Evolutionary conservation across 1,140 invertebrate species (phyloP).

Genomic region (Adelges cooleyi): DNA sequence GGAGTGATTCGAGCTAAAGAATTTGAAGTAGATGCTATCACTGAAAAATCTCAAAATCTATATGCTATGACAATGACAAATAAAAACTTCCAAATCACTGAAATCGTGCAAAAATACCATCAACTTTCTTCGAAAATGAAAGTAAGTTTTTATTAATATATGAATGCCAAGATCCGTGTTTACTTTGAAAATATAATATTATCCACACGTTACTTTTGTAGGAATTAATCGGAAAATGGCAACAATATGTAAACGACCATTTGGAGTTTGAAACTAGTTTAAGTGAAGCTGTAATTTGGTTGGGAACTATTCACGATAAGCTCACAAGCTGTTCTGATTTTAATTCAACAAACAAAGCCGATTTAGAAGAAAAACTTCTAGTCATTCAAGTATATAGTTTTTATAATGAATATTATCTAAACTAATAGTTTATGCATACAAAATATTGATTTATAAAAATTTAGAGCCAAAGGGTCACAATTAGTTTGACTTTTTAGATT

Average conservation of each 20-base stretch:
- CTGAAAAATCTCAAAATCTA: slow-evolving; percentile 75
- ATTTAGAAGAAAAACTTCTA: slow-evolving; percentile 71
- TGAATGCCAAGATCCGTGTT: too few relatives aligned
- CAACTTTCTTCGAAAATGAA: slow-evolving; percentile 80
- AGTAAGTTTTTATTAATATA: slow-evolving; percentile 35
- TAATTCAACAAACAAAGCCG: slow-evolving; percentile 65
- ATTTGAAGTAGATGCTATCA: slow-evolving; percentile 82
- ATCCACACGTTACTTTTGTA: slow-evolving; percentile 31
- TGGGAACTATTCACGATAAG: slow-evolving; percentile 73
- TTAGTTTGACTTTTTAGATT: too few relatives aligned
- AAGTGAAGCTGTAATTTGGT: slow-evolving; percentile 66
- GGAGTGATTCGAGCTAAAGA: slow-evolving; percentile 83
- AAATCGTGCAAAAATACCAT: slow-evolving; percentile 81
- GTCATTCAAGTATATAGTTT: slow-evolving; percentile 46
- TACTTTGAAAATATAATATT: too few relatives aligned
- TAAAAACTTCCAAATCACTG: slow-evolving; percentile 66
- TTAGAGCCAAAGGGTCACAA: too few relatives aligned
- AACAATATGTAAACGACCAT: slow-evolving; percentile 78
- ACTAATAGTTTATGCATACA: too few relatives aligned
- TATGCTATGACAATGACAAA: slow-evolving; percentile 51
- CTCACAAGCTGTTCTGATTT: slow-evolving; percentile 72
- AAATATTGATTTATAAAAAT: too few relatives aligned
- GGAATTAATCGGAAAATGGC: slow-evolving; percentile 80
- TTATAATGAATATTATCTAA: too few relatives aligned
- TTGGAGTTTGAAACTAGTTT: slow-evolving; percentile 75